A percentile compares a stretch with the other conserved stretches of the same genome.
Evolutionary conservation across 1,140 invertebrate genomes (phyloP).

Genomic region (Mycetomoellerius zeteki): DNA sequence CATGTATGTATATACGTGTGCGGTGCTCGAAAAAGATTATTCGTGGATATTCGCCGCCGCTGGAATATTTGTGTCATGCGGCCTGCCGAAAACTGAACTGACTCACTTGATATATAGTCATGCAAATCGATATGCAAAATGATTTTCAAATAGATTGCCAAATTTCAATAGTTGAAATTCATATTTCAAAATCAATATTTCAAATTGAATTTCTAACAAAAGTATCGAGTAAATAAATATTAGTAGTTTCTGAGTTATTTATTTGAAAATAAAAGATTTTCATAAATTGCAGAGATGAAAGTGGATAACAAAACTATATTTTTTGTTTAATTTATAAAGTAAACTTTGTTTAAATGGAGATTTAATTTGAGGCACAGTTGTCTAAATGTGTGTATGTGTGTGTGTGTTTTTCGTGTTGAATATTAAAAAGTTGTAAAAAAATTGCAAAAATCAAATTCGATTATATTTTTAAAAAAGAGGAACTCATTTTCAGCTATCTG

Average conservation of each 20-base stretch:
- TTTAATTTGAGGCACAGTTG: not conserved
- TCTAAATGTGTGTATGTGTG: not conserved
- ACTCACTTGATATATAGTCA: constrained; percentile 15
- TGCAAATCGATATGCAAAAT: not conserved
- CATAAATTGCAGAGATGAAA: not conserved
- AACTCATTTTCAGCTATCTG: not conserved
- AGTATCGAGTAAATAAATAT: not conserved
- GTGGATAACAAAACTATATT: not conserved
- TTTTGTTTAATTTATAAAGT: not conserved
- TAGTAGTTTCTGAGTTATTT: not conserved
- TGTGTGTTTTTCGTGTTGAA: not conserved
- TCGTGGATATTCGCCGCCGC: constrained; percentile 52
- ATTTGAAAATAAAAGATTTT: constrained; percentile 3
- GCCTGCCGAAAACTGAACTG: constrained; percentile 40
- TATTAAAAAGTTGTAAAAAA: constrained; percentile 10
- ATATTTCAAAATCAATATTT: too few species aligned
- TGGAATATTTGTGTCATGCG: constrained; percentile 31
- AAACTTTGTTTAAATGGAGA: constrained; percentile 8
- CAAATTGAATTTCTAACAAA: not conserved
- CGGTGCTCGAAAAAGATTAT: constrained; percentile 64
- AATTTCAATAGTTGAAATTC: too few species aligned
- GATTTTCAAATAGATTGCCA: constrained; percentile 29
- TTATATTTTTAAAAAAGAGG: not conserved
- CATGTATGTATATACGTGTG: constrained; percentile 7
- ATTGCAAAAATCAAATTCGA: not conserved